phyloP scores from a whole-genome alignment of 1,140 invertebrate species.

The Zaprionus inermis region DNA sequence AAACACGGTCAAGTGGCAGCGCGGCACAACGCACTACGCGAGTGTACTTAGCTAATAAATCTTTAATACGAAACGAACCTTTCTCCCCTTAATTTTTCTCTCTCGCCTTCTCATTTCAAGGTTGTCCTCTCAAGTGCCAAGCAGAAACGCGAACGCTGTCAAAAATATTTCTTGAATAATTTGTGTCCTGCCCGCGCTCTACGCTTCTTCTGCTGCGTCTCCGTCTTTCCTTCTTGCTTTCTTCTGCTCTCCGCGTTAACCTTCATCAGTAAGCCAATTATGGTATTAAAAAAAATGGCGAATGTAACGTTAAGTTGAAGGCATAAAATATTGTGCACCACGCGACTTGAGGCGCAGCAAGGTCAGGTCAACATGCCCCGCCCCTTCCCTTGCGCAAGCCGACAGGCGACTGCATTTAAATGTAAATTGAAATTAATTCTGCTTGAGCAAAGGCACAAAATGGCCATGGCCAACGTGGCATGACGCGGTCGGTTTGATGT shows the following conservation, averaged over 20 bases:
- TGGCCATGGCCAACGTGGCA: conserved; percentile 52
- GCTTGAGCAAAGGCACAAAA: conserved; percentile 50
- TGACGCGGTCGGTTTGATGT: conserved; percentile 58
- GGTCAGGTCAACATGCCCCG: conserved; percentile 62
- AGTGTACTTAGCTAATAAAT: conserved; percentile 81
- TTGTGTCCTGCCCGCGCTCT: conserved; percentile 53
- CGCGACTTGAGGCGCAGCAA: conserved; percentile 44
- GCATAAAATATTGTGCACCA: conserved; percentile 58
- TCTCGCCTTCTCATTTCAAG: conserved; percentile 56
- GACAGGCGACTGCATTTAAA: conserved; percentile 74
- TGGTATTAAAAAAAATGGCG: conserved; percentile 66
- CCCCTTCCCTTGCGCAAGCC: conserved; percentile 9
- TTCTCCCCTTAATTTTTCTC: conserved; percentile 21
- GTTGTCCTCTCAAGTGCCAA: conserved; percentile 72
- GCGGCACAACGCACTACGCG: not conserved
- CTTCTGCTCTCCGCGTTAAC: conserved; percentile 45
- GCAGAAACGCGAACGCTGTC: conserved; percentile 65
- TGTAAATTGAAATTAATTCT: conserved; percentile 82
- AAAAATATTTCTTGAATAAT: conserved; percentile 79
- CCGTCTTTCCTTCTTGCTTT: conserved; percentile 1
- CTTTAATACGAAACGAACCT: conserved; percentile 64
- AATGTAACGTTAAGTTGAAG: conserved; percentile 47
- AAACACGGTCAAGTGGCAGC: conserved; percentile 7
- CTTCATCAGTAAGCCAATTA: conserved; percentile 80
- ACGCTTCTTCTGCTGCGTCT: conserved; percentile 7